Evolutionary conservation across 2,888 invertebrate genomes (phyloP).

Genomic region (Pyrrhia umbra): DNA sequence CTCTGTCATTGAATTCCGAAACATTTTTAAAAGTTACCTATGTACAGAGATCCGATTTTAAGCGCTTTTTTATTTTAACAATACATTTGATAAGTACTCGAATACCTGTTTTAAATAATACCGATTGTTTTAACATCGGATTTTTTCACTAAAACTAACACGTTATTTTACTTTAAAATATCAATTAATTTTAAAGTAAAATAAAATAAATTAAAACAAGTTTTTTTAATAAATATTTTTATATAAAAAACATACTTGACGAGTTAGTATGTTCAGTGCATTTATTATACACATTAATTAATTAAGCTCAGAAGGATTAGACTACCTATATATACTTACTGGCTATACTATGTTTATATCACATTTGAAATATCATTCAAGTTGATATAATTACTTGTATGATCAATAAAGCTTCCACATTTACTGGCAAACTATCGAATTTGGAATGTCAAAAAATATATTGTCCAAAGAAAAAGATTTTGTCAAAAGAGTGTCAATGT

Average conservation of each 20-base stretch:
- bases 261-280: constrained; percentile 73
- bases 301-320: constrained; percentile 70
- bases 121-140: constrained; percentile 79
- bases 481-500: constrained; percentile 60
- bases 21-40: constrained; percentile 55
- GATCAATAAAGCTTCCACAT: constrained; percentile 79
- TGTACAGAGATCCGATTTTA: constrained; percentile 63
- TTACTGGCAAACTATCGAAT: constrained; percentile 77
- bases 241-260: constrained; percentile 69
- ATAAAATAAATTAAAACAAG: constrained; percentile 75
- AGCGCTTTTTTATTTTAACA: constrained; percentile 59
- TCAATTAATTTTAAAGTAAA: constrained; percentile 72
- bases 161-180: constrained; percentile 75
- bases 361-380: constrained; percentile 88
- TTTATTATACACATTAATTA: constrained; percentile 69
- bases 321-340: constrained; percentile 76
- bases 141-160: constrained; percentile 75
- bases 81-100: constrained; percentile 60
- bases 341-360: constrained; percentile 85
- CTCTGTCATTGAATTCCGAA: constrained; percentile 61
- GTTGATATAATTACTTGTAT: constrained; percentile 78
- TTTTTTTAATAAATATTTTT: constrained; percentile 81
- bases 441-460: constrained; percentile 72
- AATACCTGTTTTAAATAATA: constrained; percentile 72
- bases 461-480: constrained; percentile 42